phyloP scores from a whole-genome alignment of 2,113 vertebrate genomes.

The Eurystomus gularis region DNA sequence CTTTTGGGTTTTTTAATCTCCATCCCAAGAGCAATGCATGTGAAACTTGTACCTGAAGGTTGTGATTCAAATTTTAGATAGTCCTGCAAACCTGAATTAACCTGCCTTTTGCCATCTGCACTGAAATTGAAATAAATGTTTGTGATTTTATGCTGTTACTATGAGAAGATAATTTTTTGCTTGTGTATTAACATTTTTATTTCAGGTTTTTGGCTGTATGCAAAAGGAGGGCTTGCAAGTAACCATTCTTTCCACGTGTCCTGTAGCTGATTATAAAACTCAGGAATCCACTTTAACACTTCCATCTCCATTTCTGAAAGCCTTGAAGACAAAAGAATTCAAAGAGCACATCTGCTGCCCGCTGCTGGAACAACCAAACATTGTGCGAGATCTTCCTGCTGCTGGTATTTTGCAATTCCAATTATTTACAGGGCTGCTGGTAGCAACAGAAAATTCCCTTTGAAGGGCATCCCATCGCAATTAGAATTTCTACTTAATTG shows the following conservation, averaged over 20 bases:
- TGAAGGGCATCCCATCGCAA: neutral
- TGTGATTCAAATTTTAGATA: neutral
- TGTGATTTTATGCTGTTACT: neutral
- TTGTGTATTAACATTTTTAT: neutral
- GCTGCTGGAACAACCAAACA: conserved; percentile 90
- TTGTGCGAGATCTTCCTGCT: conserved; percentile 86
- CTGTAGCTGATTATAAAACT: conserved; percentile 88
- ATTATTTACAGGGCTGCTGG: neutral
- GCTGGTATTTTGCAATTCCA: conserved; percentile 78
- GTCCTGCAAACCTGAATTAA: neutral
- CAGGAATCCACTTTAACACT: conserved; percentile 79
- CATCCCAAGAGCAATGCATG: neutral
- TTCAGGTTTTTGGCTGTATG: conserved; percentile 85
- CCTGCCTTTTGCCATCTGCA: neutral
- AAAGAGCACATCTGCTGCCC: conserved; percentile 71
- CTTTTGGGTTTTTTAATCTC: neutral
- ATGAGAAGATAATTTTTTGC: neutral
- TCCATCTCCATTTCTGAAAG: conserved; percentile 85
- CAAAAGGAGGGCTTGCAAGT: conserved; percentile 80
- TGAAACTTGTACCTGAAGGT: neutral
- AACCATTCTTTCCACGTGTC: conserved; percentile 84
- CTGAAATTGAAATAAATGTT: neutral
- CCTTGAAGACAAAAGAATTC: conserved; percentile 81
- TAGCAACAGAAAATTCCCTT: neutral
- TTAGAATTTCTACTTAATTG: neutral